Conservation (phyloP, 2,888 invertebrate species). For the Polyploca ridens region DNA sequence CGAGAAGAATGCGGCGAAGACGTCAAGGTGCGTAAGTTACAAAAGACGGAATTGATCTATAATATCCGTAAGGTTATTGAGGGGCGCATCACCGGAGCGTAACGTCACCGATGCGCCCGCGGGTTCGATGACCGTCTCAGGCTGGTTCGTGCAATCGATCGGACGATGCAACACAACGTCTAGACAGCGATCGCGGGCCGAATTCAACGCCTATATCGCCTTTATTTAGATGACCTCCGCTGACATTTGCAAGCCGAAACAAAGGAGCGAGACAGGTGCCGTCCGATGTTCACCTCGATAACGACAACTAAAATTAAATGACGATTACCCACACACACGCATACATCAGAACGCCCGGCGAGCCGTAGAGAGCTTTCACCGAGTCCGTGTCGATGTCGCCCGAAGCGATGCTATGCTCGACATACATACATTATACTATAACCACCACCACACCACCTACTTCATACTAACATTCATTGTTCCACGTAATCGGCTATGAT, state of each 20-base stretch:
- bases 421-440: slow-evolving; percentile 53
- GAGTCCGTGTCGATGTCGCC: slow-evolving; percentile 49
- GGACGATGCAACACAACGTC: slow-evolving; percentile 81
- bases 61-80: slow-evolving; percentile 72
- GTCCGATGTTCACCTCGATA: slow-evolving; percentile 63
- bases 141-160: slow-evolving; percentile 81
- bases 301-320: slow-evolving; percentile 74
- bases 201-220: slow-evolving; percentile 73
- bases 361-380: slow-evolving; percentile 75
- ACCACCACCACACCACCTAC: slow-evolving; percentile 12
- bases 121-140: slow-evolving; percentile 82
- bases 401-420: slow-evolving; percentile 58
- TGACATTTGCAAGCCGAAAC: slow-evolving; percentile 82
- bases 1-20: slow-evolving; percentile 40
- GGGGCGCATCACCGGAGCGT: slow-evolving; percentile 81
- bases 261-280: slow-evolving; percentile 81
- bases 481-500: slow-evolving; percentile 40
- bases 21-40: slow-evolving; percentile 47
- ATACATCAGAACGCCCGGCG: slow-evolving; percentile 39
- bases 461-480: slow-evolving; percentile 53
- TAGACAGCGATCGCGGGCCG: slow-evolving; percentile 78
- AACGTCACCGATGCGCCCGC: slow-evolving; percentile 83
- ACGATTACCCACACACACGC: slow-evolving; percentile 63
- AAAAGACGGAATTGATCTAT: slow-evolving; percentile 58
- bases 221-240: slow-evolving; percentile 83